Percentiles rank a stretch among this genome's conserved stretches.
phyloP scores from a whole-genome alignment of 2,797 vertebrate species.

The Echiichthys vipera region DNA sequence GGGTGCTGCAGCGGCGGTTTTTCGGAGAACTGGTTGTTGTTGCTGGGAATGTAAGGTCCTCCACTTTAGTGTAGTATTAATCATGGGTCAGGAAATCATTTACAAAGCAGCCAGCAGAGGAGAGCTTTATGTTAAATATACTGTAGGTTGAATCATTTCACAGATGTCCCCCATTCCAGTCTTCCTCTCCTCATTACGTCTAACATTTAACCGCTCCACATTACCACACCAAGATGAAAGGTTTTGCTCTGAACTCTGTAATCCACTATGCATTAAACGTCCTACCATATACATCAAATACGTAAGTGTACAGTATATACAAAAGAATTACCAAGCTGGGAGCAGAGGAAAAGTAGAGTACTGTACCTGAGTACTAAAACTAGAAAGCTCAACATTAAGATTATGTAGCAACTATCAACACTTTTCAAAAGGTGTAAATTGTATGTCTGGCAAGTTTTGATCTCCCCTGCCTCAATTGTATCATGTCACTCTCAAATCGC shows the following conservation, averaged over 20 bases:
- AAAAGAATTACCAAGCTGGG: constrained; percentile 10
- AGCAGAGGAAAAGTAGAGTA: background rate
- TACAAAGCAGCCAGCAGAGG: constrained; percentile 29
- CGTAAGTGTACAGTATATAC: background rate
- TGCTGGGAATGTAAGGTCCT: constrained; percentile 60
- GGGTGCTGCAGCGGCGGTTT: constrained; percentile 60
- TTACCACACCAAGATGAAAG: constrained; percentile 67
- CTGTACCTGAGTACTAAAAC: background rate
- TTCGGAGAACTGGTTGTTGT: constrained; percentile 57
- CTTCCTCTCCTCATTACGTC: constrained; percentile 65
- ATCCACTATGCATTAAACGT: constrained; percentile 33
- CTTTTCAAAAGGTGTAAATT: background rate
- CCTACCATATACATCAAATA: constrained; percentile 36
- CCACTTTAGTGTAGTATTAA: constrained; percentile 68
- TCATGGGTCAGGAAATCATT: constrained; percentile 71
- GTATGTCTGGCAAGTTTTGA: background rate
- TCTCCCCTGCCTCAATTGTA: background rate
- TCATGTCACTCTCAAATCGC: constrained; percentile 16
- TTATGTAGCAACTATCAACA: background rate
- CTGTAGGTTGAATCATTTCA: constrained; percentile 68
- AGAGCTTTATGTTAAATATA: constrained; percentile 58
- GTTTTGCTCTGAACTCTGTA: constrained; percentile 33
- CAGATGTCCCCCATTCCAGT: constrained; percentile 71
- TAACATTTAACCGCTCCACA: constrained; percentile 51
- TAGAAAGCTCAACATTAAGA: background rate